Evolutionary conservation across 2,113 vertebrate species (phyloP), one percentile per base, ranked within the genome.

Genomic region (Hypomesus transpacificus): DNA sequence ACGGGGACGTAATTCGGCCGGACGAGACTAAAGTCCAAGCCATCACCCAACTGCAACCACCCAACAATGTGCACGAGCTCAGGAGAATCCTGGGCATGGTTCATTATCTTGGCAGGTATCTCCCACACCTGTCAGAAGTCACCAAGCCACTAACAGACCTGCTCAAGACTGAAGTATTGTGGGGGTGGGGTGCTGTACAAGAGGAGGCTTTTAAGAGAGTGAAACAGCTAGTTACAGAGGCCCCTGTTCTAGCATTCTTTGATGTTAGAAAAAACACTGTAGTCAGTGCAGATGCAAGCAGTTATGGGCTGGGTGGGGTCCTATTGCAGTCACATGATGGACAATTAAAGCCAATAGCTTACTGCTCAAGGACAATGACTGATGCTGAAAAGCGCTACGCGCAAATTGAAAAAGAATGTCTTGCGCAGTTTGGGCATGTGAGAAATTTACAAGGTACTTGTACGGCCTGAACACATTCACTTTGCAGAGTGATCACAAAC

Each of bases 361-460:
- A 20, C 24, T 76, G 63, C 22, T 54, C 64, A 8, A 46, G 66
- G 50, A 68, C 56, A 6, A 58, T 76, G 3, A 74, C 69, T 2
- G 66, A 73, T 66, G 62, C 67, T 0, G 69, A 80, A 50, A 50
- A n/a, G 34, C 24, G 46, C 68, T 75, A 56, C 13, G 31, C 34
- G 2, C 74, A 72, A 16, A 76, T 76, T 4, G 59, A 75, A 28
- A 81, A 75, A 8, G 69, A 75, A 21, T 69, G 50, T n/a, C 53
- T 68, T 13, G 68, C 72, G 60, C 53, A 16, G 74, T 74, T 17
- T 77, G 77, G 77, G 54, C 57, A 6, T 73, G 72, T 73, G 75
- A 81, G 14, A 73, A 53, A 21, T 73, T 73, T 11, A 65, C 73
- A 13, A 34, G 6, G 7, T 81, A 68, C 57, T 46, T 76, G 13